Percentiles rank a stretch among this genome's conserved stretches.
Conservation (phyloP, 1,140 invertebrate species). For the Camponotus floridanus region DNA sequence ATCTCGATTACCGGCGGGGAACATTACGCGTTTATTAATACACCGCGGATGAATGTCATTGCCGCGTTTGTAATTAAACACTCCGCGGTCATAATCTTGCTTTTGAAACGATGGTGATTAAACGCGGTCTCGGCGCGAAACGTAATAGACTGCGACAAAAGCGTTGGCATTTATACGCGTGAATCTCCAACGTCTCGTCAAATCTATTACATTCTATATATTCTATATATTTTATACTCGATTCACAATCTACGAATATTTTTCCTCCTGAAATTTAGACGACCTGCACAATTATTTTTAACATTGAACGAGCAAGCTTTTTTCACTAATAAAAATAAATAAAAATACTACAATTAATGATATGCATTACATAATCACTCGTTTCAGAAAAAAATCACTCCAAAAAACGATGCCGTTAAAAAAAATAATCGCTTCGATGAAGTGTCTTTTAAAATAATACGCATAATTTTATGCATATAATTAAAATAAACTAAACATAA, state of each 20-base stretch:
- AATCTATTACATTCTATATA: neutral
- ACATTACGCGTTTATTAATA: constrained; percentile 46
- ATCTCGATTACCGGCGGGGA: constrained; percentile 50
- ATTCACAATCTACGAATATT: neutral
- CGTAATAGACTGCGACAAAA: constrained; percentile 30
- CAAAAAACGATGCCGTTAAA: too few species aligned
- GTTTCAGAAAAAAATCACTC: too few species aligned
- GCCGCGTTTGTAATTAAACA: constrained; percentile 50
- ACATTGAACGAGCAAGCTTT: neutral
- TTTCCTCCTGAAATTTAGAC: neutral
- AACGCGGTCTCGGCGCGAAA: constrained; percentile 21
- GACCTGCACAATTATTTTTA: neutral
- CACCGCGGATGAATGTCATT: constrained; percentile 24
- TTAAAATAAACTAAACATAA: neutral
- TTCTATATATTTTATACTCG: neutral
- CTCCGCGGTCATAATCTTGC: constrained; percentile 30
- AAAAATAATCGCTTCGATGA: too few species aligned
- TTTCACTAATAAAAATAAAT: too few species aligned
- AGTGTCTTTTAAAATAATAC: too few species aligned
- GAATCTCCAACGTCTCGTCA: neutral
- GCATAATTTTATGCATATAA: neutral
- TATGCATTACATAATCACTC: too few species aligned
- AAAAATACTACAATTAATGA: too few species aligned
- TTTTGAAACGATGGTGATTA: constrained; percentile 48
- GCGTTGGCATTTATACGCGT: neutral